A percentile compares a stretch with the other conserved stretches of the same genome.
phyloP scores from a whole-genome alignment of 2,797 vertebrate species.

The Hozukius guyotensis region DNA sequence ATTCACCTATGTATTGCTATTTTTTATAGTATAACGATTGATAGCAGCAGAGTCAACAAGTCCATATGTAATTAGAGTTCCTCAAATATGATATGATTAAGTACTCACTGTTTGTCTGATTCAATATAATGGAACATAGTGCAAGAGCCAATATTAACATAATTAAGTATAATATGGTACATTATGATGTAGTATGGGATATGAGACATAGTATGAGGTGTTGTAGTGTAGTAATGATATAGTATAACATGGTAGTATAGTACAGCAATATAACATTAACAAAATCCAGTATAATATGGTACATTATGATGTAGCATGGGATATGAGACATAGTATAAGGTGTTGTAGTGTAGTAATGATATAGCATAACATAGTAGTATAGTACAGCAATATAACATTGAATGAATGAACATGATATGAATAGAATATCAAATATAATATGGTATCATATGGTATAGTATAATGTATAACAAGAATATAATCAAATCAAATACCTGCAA shows the following conservation, averaged over 20 bases:
- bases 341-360: background rate
- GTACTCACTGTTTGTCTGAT: background rate
- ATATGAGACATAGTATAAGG: background rate
- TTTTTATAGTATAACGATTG: too few relatives aligned
- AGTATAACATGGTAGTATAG: background rate
- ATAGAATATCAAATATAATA: background rate
- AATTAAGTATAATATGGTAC: background rate
- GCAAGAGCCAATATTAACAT: background rate
- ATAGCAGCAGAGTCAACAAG: too few relatives aligned
- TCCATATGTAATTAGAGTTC: too few relatives aligned
- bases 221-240: background rate
- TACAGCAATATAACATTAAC: background rate
- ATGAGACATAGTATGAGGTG: background rate
- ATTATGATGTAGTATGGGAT: background rate
- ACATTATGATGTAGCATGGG: background rate
- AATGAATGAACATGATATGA: too few relatives aligned
- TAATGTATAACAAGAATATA: background rate
- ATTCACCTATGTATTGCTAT: too few relatives aligned
- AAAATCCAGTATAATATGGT: background rate
- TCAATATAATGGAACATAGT: background rate
- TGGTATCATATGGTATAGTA: background rate
- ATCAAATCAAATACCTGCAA: background rate
- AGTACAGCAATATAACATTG: background rate
- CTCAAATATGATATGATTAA: background rate
- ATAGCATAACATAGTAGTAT: background rate